Base-by-base conservation (phyloP, 1,140 invertebrate genomes). In the Drosophila asahinai region DNA sequence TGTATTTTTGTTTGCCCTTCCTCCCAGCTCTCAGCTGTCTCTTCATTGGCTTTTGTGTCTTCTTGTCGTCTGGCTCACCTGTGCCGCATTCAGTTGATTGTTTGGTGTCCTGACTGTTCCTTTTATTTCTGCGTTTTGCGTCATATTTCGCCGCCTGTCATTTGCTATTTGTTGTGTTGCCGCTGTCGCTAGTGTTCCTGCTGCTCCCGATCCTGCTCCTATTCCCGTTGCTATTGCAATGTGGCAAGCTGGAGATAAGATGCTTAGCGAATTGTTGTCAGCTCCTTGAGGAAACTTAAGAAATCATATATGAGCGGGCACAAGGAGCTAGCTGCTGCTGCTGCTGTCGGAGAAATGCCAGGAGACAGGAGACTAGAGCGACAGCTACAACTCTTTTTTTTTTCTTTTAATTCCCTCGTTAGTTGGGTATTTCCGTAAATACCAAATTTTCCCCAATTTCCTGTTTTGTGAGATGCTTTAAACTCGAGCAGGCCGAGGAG, bases 211-310 rank as follows among this genome's bases (percentile, higher is more conserved):
- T n/a, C 2, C 38, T 25, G 27, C 7, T 12, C 14, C 25, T 36
- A 14, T 42, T 59, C 12, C 65, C 40, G 55, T 59, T 79, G 65
- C 48, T 38, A 57, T 65, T 77, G 83, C 84, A 86, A 65, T 75
- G 83, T 87, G 84, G 81, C 80, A 72, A 72, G 58, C 64, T 66
- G 19, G 49, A 84, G 84, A 87, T 87, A 87, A 89, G 84, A 81
- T 74, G 80, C 80, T 77, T 73, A 63, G 43, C 52, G 67, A 61
- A 81, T 52, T 54, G 67, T 71, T 61, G 65, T 58, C 58, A 40
- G 42, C 45, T 33, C 45, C 48, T 45, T 47, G 63, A 45, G 47
- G 19, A 67, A 80, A 73, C 83, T 70, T 45, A 80, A 73, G 52
- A 61, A 70, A 67, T 78, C 78, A 71, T 43, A 61, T 38, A 61